Conservation (phyloP, 2,797 vertebrate species). For the Pagetopsis macropterus region DNA sequence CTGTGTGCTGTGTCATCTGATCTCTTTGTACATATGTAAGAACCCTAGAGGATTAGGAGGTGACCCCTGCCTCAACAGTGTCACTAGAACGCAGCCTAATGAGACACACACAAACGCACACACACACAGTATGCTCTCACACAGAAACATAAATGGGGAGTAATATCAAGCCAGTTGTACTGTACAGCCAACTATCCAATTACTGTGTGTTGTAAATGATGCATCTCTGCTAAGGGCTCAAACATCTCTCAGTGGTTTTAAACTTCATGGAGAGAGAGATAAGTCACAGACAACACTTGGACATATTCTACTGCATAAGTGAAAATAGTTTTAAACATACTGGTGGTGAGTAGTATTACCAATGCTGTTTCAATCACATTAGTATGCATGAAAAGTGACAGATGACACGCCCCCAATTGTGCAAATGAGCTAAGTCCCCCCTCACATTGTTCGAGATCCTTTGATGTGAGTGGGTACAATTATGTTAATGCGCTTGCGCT, state of each 20-base stretch:
- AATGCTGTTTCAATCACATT: too few species aligned
- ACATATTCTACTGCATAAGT: too few species aligned
- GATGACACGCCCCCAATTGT: too few species aligned
- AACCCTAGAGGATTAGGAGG: constrained; percentile 62
- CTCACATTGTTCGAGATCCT: too few species aligned
- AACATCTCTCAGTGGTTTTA: constrained; percentile 19
- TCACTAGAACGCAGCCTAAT: constrained; percentile 66
- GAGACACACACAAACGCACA: constrained; percentile 39
- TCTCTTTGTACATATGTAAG: constrained; percentile 54
- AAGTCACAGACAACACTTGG: background rate
- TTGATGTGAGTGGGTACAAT: too few species aligned
- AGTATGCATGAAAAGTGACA: too few species aligned
- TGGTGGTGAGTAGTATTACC: too few species aligned
- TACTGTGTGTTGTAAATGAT: constrained; percentile 52
- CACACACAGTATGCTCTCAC: constrained; percentile 2
- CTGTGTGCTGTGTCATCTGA: constrained; percentile 67
- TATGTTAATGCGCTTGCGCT: too few species aligned
- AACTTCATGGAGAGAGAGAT: background rate
- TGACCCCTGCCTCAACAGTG: constrained; percentile 54
- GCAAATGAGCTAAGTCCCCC: too few species aligned
- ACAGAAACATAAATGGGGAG: constrained; percentile 28
- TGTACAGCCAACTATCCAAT: constrained; percentile 49
- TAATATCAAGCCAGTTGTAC: constrained; percentile 50
- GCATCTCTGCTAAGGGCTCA: constrained; percentile 6
- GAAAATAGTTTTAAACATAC: too few species aligned